A percentile compares a stretch with the other conserved stretches of the same genome.
Evolutionary conservation across 2,888 invertebrate species (phyloP).

Genomic region (Epinotia nisella): DNA sequence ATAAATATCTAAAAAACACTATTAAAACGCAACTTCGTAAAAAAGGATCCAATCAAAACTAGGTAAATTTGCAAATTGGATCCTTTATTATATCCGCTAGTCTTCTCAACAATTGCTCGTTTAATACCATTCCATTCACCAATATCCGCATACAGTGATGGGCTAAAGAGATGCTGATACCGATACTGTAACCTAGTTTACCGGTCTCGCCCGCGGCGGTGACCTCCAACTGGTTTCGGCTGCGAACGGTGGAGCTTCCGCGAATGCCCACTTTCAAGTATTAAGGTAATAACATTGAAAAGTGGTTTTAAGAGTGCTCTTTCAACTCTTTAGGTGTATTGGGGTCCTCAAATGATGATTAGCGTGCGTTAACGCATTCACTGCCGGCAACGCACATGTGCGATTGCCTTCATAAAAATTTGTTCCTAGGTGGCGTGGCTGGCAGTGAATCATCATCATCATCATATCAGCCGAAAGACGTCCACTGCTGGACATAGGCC

Average conservation of each 20-base stretch:
- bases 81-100: neutral
- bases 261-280: constrained; percentile 8
- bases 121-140: constrained; percentile 2
- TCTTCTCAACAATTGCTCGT: neutral
- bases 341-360: neutral
- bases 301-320: neutral
- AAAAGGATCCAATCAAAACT: no score
- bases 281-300: constrained; percentile 1
- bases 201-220: constrained; percentile 24
- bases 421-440: no score
- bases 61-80: neutral
- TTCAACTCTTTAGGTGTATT: neutral
- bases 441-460: no score
- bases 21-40: no score
- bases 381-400: no score
- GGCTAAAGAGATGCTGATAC: constrained; percentile 2
- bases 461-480: no score
- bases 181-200: constrained; percentile 22
- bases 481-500: no score
- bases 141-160: constrained; percentile 1
- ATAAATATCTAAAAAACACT: no score
- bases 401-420: no score
- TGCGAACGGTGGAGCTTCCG: constrained; percentile 18
- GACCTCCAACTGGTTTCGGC: constrained; percentile 38
- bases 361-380: no score